A percentile compares a stretch with the other conserved stretches of the same genome.
Evolutionary conservation across 2,797 vertebrate species (phyloP).

Genomic region (Pseudomugil gertrudae): DNA sequence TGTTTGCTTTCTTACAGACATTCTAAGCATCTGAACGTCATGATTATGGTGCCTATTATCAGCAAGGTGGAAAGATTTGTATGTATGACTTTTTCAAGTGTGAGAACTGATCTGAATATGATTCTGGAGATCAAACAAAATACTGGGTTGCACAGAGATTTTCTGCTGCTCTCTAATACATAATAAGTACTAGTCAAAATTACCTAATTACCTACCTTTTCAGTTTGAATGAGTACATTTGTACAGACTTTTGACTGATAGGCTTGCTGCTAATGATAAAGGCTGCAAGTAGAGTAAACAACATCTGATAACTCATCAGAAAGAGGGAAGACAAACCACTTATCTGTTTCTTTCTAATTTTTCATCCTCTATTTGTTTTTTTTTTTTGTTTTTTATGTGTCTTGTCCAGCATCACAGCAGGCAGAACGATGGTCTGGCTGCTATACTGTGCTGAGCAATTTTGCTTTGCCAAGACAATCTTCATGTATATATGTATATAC

Average conservation of each 20-base stretch:
- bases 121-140: not conserved
- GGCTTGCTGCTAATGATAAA: not conserved
- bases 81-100: not conserved
- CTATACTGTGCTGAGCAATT: too few species aligned
- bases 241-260: not conserved
- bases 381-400: too few species aligned
- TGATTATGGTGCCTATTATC: not conserved
- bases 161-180: not conserved
- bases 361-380: too few species aligned
- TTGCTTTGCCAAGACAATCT: too few species aligned
- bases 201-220: not conserved
- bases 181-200: not conserved
- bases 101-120: not conserved
- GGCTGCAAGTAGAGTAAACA: not conserved
- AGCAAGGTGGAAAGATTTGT: not conserved
- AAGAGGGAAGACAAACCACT: not conserved
- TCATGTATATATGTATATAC: too few species aligned
- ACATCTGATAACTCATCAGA: not conserved
- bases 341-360: not conserved
- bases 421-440: too few species aligned
- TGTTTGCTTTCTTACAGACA: not conserved
- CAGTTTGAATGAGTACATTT: not conserved
- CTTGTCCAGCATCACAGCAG: too few species aligned
- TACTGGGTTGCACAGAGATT: not conserved
- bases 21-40: not conserved